Evolutionary conservation across 35 echinoderm and acorn worm species (phyloP), one percentile per base, ranked within the genome.

Genomic region (Stichopus chloronotus): DNA sequence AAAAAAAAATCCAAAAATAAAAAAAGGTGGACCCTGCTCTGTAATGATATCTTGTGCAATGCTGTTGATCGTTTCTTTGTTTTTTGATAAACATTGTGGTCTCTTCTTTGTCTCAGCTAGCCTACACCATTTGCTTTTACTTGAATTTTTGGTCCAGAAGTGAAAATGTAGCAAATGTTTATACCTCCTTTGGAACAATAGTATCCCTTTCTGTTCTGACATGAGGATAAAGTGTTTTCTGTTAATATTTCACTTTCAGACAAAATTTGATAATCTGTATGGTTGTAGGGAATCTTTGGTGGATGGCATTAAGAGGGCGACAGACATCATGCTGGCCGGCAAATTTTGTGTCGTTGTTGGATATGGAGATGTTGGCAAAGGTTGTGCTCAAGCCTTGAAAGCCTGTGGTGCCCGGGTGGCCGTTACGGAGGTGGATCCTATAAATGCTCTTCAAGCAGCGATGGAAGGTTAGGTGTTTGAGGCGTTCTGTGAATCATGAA

Each of bases 211-310:
- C 30, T 43, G 30, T 43, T 43, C 30, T 43, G 30, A 43, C 30
- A 43, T 43, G 3, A 43, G 3, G 30, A 43, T 43, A 43, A 43
- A 43, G 30, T 43, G 30, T 43, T 0, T 43, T 43, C 30, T 43
- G 30, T 43, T 1, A 43, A 43, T 43, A 65, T 65, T 43, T 43
- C 43, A 25, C 55, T 83, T 76, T 20, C 56, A 91, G 89, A 91
- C 61, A 56, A 93, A 93, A 53, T 93, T 93, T 86, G 92, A 93
- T 20, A 93, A 93, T 76, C 82, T 93, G 59, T 87, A 93, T 71
- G 92, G 92, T 13, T 93, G 92, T 53, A 84, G 43, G 25, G 82
- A 93, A 52, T 93, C 92, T 84, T 60, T 93, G 58, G 92, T 93
- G 52, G 92, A 93, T 83, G 92, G 79, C 56, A 84, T 93, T 22